A percentile compares a stretch with the other conserved stretches of the same genome.
These are phyloP conservation scores for Stegana nigrithorax DNA, from an alignment of 2,888 invertebrate genomes.

Conservation along the genomic window DNA sequence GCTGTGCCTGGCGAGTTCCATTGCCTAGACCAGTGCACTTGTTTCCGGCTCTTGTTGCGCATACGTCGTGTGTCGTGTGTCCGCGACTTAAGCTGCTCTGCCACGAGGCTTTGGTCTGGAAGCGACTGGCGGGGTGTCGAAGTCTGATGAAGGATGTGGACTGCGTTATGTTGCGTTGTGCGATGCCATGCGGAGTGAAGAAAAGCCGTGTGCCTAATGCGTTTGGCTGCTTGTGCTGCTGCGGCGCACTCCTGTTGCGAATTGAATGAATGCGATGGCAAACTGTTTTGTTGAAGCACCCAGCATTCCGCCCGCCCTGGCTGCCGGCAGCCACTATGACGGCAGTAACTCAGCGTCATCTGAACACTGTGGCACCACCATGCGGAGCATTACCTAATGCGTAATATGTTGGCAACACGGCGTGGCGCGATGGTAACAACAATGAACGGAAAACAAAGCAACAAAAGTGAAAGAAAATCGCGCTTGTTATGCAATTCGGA, in stretches of 20 bases:
- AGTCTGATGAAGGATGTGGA: too few species aligned
- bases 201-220: neutral
- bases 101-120: neutral
- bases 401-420: too few species aligned
- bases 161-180: too few species aligned
- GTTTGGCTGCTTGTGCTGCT: too few species aligned
- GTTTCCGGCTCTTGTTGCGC: neutral
- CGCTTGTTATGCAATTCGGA: conserved; percentile 52
- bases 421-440: conserved; percentile 40
- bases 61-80: neutral
- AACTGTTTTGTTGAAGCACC: too few species aligned
- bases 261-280: too few species aligned
- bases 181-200: neutral
- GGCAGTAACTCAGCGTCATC: too few species aligned
- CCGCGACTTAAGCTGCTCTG: neutral
- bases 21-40: neutral
- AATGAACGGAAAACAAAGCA: neutral
- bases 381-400: conserved; percentile 33
- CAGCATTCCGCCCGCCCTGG: too few species aligned
- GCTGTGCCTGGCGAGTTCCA: neutral
- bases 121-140: too few species aligned
- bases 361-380: too few species aligned
- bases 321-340: too few species aligned
- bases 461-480: conserved; percentile 31
- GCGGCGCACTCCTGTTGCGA: too few species aligned